Base-by-base conservation (phyloP, 2,113 vertebrate genomes). In the Cinclus mexicanus region DNA sequence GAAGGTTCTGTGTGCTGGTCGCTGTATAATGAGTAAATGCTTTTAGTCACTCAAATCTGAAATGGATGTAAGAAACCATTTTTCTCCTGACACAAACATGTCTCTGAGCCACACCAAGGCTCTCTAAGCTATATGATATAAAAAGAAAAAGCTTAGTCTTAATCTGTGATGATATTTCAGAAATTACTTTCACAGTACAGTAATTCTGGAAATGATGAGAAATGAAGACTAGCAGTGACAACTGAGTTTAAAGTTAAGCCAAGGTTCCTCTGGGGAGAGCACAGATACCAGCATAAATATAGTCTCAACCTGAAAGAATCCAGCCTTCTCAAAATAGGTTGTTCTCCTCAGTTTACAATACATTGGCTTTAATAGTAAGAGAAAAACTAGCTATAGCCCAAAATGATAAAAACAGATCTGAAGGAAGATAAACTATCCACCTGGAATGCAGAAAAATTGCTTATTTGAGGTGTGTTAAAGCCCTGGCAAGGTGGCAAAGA, bases 1-100 rank as follows among this genome's bases (percentile, higher is more conserved):
- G 76, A 89, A 83, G 75, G 17, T 9, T 70, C 50, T 75, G 55
- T 94, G 86, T 85, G 93, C 93, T 89, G 61, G 77, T 87, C 68
- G 60, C 60, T 78, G 75, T 28, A 35, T 89, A 81, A 94, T 44
- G 64, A 94, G 77, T 94, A 95, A 96, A 97, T 81, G 82, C 39
- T 88, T 95, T 90, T 35, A 97, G 90, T 52, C 81, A 39, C 80
- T 96, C 88, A 95, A 81, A 97, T 89, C 80, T 84, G 77, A 97
- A 96, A 95, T 53, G 6, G 23, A 84, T 91, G 56, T 87, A 97
- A 97, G 93, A 94, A 71, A 6, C 1, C 12, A 59, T 59, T 83
- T 93, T 75, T 49, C 83, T 80, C 79, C 90, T 87, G 69, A 90
- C 72, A 88, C 59, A 86, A 79, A 78, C 37, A 2, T 88, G 39